Evolutionary conservation across 2,113 vertebrate species (phyloP).

Genomic region (Formicarius rufipectus): DNA sequence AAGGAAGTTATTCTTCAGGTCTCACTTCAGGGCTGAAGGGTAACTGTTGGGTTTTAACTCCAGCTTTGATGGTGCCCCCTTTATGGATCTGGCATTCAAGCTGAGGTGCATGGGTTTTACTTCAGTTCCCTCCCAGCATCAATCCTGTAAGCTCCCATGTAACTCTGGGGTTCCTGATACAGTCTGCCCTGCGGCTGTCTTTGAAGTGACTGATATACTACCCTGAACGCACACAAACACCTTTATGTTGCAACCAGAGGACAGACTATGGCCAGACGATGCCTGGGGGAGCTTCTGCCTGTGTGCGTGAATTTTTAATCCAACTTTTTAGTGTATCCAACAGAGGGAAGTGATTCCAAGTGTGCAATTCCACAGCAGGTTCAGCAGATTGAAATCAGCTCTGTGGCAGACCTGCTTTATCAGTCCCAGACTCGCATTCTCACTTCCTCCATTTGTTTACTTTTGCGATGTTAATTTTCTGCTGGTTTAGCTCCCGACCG

Average conservation of each 20-base stretch:
- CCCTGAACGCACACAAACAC: not conserved
- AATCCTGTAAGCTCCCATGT: fast-evolving
- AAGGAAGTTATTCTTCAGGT: not conserved
- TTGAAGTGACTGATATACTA: not conserved
- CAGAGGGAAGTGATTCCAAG: not conserved
- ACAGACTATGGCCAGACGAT: fast-evolving
- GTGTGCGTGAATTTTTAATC: not conserved
- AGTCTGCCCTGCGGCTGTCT: not conserved
- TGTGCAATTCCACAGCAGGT: not conserved
- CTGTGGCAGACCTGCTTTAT: not conserved
- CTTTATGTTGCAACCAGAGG: not conserved
- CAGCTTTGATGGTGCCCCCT: not conserved
- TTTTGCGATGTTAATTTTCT: not conserved
- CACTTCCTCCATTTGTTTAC: not conserved
- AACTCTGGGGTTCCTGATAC: not conserved
- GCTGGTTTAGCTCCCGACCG: not conserved
- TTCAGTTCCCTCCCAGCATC: not conserved
- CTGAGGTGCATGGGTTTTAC: not conserved
- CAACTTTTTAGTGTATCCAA: not conserved
- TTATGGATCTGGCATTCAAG: not conserved
- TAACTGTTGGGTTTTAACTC: not conserved
- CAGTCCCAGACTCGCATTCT: not conserved
- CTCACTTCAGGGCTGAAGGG: not conserved
- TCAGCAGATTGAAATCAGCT: not conserved
- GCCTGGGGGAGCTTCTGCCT: not conserved